A percentile compares a stretch with the other conserved stretches of the same genome.
These are phyloP conservation scores for Mythimna albipuncta DNA, from an alignment of 2,888 invertebrate species.

Conservation along the genomic window DNA sequence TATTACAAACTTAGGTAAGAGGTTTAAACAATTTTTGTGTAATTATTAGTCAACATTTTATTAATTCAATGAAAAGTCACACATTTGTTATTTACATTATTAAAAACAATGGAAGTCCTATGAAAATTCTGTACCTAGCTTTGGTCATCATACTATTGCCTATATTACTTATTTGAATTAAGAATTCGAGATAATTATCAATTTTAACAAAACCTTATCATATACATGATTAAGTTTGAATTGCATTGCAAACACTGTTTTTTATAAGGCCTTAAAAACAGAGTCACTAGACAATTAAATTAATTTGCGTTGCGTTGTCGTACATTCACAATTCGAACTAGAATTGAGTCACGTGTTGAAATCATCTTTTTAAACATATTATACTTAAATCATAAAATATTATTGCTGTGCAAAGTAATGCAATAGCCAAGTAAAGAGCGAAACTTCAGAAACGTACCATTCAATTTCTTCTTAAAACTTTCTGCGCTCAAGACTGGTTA, in stretches of 20 bases:
- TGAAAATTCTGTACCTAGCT: background rate
- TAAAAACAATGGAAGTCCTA: background rate
- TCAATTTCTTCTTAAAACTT: background rate
- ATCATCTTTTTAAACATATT: too few species aligned
- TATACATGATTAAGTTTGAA: too few species aligned
- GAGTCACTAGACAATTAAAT: too few species aligned
- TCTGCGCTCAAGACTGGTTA: background rate
- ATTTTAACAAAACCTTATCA: too few species aligned
- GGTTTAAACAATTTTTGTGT: background rate
- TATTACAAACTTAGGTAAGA: background rate
- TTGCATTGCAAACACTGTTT: too few species aligned
- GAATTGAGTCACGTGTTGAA: too few species aligned
- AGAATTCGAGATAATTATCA: too few species aligned
- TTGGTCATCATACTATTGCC: background rate
- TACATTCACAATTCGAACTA: too few species aligned
- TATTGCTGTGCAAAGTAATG: constrained; percentile 15
- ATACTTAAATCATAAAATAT: background rate
- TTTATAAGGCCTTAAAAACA: too few species aligned
- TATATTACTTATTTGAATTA: too few species aligned
- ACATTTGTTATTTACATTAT: background rate
- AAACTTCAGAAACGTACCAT: constrained; percentile 13
- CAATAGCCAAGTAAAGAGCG: constrained; percentile 26
- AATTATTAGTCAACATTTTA: background rate
- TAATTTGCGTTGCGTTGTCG: too few species aligned
- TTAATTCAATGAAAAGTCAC: background rate